Percentiles rank a stretch among this genome's conserved stretches.
These are phyloP conservation scores for Palaemon carinicauda DNA, from an alignment of 1,140 invertebrate genomes.

Conservation along the genomic window DNA sequence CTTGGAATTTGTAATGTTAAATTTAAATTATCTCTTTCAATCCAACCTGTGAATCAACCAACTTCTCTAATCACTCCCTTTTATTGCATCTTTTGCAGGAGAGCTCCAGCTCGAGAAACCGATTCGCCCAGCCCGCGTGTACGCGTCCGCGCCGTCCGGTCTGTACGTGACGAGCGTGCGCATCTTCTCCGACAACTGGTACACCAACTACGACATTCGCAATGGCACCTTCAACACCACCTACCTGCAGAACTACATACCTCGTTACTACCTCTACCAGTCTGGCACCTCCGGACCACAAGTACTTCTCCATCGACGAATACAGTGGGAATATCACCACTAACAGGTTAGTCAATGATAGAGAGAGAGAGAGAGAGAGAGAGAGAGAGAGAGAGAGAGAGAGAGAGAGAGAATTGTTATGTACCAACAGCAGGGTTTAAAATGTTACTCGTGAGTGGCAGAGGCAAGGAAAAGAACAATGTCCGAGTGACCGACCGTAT, in stretches of 20 bases:
- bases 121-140: slow-evolving; percentile 1
- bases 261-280: slow-evolving; percentile 1
- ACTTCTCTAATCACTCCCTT: too few species aligned
- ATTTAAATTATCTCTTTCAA: too few species aligned
- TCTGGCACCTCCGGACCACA: not conserved
- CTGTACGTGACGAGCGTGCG: slow-evolving; percentile 17
- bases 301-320: slow-evolving; percentile 25
- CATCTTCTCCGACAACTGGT: not conserved
- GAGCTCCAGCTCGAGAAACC: slow-evolving; percentile 16
- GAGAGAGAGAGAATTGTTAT: not conserved
- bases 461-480: too few species aligned
- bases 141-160: slow-evolving; percentile 10
- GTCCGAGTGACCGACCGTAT: too few species aligned
- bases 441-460: too few species aligned
- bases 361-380: not conserved
- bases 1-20: too few species aligned
- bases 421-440: too few species aligned
- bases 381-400: not conserved
- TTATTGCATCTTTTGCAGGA: not conserved
- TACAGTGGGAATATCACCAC: slow-evolving; percentile 16
- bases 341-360: not conserved
- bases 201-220: not conserved
- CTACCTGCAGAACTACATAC: not conserved
- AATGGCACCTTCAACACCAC: not conserved
- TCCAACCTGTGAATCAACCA: too few species aligned